Base-by-base conservation (phyloP, 2,113 vertebrate species). In the Esox niger region DNA sequence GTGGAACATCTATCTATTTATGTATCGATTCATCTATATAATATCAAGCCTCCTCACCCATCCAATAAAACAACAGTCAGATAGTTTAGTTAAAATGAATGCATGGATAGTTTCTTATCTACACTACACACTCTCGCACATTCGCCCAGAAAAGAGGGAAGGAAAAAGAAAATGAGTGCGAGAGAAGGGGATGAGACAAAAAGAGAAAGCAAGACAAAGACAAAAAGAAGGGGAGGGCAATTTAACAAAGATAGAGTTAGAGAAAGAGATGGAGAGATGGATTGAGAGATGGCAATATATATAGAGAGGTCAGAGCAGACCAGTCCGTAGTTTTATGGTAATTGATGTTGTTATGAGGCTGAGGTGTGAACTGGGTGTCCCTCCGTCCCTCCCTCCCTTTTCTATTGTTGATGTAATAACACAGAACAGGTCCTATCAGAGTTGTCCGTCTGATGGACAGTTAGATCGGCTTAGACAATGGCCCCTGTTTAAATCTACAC, bases 341-440 rank as follows among this genome's bases (percentile, higher is more conserved):
- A 82, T 68, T 56, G 54, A 56, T 21, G 54, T 57, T 71, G 76
- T 64, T 56, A 56, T 56, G 66, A 47, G 68, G 69, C 62, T 77
- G 43, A 70, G 56, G 38, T 54, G 62, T 27, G 29, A 46, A 49
- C 27, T 31, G 17, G 27, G 49, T 23, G 5, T 17, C 35, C 4
- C 35, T 43, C 35, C 35, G 4, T 43, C 35, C 13, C 5, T 56
- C 54, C 54, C 54, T 56, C 26, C 17, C 26, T 23, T 23, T 26
- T 3, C n/a, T 1, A 68, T 56, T 74, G 75, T 73, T 81, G 64
- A 70, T 81, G 65, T 74, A 72, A 81, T 77, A 75, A 79, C 74
- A 79, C 74, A 58, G 58, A 67, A 35, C 47, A 72, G 82, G 68
- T 75, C 74, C 74, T 73, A 30, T 68, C 56, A 70, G 76, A 73